Base-by-base conservation (phyloP, 2,797 vertebrate genomes). In the Hafferia zeledoni region DNA sequence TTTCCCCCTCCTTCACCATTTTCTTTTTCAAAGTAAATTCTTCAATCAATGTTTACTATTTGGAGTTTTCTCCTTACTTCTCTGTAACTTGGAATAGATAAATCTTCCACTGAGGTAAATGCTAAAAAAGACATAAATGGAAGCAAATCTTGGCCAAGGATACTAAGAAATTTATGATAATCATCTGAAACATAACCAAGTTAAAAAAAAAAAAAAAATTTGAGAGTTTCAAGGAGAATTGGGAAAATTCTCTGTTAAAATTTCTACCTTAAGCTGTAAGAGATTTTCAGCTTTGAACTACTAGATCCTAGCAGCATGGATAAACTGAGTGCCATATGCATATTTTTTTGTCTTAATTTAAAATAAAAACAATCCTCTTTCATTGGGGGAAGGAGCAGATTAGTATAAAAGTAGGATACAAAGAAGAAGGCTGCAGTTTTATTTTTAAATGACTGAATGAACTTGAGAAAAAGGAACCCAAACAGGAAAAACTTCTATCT, bases 391-490 rank as follows among this genome's bases (percentile, higher is more conserved):
- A 6, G 10, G 6, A 65, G 12, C 1, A 3, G 39, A 43, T 67
- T 76, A 69, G 8, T n/a, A 59, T 64, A 82, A 68, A 75, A 72
- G 9, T 16, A 35, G 30, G 18, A 44, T 64, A 60, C 49, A 70
- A 9, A 39, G 43, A 79, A 65, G 19, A 69, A 77, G 47, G n/a
- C 14, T 71, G 17, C 14, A 37, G 13, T 27, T 87, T 82, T 65
- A 35, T 83, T 93, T 74, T 86, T 52, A 75, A 84, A 81, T 87
- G 88, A 74, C 20, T 82, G 49, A 78, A 53, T 84, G 43, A 96
- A 80, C 33, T 90, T 74, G 82, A 95, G 46, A 85, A 85, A 79
- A 37, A 92, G 35, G 43, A 92, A 94, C 82, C 71, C 82, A 96
- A 56, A 94, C 75, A 96, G 65, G 77, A 89, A 86, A 90, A 83